Evolutionary conservation across 2,888 invertebrate species (phyloP), one percentile per base, ranked within the genome.

Genomic region (Trissolcus brochymenae): DNA sequence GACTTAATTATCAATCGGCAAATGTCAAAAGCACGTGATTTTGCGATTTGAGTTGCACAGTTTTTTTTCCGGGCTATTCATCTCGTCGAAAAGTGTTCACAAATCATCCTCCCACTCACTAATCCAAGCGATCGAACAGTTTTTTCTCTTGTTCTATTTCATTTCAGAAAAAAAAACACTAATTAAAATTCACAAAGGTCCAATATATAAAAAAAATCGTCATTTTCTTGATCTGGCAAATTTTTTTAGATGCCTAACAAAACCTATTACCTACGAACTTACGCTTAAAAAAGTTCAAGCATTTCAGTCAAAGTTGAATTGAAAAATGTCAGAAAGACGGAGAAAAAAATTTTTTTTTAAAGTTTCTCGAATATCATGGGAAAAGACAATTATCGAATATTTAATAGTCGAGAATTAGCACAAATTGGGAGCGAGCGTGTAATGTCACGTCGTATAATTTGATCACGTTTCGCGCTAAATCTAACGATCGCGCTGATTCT

Each of bases 11-110:
- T 66, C 53, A 71, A 53, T 76, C 53, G 71, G 51, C 61, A 60
- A 76, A 76, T 66, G 76, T 76, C 76, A 76, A 76, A 76, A 71
- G 13, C 66, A 71, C 46, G 66, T 53, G 68, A 71, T 71, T 67
- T 66, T 25, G 35, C 54, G 66, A 76, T 71, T 76, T 57, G 71
- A 66, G 41, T 19, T 61, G 60, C 61, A 76, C 70, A 49, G 51
- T 71, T 71, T 57, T 17, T 54, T 61, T 41, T 50, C 60, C 50
- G 61, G 65, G 66, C 11, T 25, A 64, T 76, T 70, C 76, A 65
- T 76, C 70, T 70, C 76, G 70, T 60, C 17, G 49, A 61, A 56
- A 74, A 57, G 40, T 55, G 25, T 53, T 9, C 50, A 21, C 62
- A 57, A 51, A 56, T 50, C 62, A 62, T 66, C 17, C 51, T 67